Evolutionary conservation across 2,113 vertebrate species (phyloP).

Genomic region (Pica pica): DNA sequence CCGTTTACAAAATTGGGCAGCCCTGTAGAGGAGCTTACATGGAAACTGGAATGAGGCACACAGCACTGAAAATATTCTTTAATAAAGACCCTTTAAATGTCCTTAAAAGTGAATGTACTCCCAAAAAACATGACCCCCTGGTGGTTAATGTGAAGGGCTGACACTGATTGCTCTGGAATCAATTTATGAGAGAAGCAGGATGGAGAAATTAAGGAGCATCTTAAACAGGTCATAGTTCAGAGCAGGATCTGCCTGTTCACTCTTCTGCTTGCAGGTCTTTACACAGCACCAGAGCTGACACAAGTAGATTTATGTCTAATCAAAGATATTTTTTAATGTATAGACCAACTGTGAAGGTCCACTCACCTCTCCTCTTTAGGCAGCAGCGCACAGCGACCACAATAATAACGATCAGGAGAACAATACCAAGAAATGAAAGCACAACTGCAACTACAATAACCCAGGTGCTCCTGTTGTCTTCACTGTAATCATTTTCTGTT

Average conservation of each 20-base stretch:
- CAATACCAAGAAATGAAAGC: slow-evolving; percentile 50
- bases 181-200: background rate
- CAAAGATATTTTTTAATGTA: background rate
- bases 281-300: background rate
- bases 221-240: background rate
- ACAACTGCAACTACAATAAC: slow-evolving; percentile 60
- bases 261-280: background rate
- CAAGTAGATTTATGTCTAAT: background rate
- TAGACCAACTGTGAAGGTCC: background rate
- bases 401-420: slow-evolving; percentile 62
- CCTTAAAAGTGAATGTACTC: background rate
- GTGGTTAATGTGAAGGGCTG: background rate
- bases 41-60: background rate
- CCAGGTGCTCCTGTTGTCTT: slow-evolving; percentile 3
- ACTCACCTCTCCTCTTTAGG: slow-evolving; percentile 57
- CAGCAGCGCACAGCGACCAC: slow-evolving; percentile 60
- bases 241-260: background rate
- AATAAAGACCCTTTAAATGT: background rate
- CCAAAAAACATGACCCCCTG: background rate
- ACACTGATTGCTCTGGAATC: background rate
- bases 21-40: background rate
- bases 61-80: background rate
- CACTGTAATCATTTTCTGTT: slow-evolving; percentile 24
- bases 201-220: background rate
- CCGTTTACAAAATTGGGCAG: background rate